Evolutionary conservation across 1,140 invertebrate species (phyloP).

Genomic region (Heliconius melpomene): DNA sequence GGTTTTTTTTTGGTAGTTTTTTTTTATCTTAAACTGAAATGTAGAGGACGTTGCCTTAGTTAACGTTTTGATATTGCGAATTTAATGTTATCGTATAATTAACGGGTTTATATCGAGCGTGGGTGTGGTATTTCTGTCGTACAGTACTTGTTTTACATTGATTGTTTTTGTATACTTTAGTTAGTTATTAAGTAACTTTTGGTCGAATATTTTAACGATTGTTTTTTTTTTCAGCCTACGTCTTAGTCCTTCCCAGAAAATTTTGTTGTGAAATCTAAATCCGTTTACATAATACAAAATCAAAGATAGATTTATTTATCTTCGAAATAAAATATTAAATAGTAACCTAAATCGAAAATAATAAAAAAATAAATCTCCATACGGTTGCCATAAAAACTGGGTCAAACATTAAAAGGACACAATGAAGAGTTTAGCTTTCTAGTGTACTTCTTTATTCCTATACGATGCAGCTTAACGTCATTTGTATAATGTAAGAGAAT

Average conservation of each 20-base stretch:
- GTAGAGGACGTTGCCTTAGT: slow-evolving; percentile 32
- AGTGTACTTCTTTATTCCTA: neutral
- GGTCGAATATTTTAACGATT: neutral
- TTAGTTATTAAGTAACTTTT: neutral
- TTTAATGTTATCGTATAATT: neutral
- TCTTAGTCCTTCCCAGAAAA: neutral
- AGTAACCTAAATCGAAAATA: neutral
- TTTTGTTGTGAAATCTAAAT: neutral
- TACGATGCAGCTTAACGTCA: neutral
- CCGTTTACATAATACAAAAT: neutral
- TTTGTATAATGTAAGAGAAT: no score
- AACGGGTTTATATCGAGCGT: neutral
- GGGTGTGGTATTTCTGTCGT: neutral
- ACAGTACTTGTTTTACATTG: neutral
- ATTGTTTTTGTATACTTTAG: neutral
- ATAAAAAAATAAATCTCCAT: neutral
- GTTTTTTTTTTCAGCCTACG: neutral
- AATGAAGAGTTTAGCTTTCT: neutral
- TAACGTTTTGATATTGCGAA: slow-evolving; percentile 17
- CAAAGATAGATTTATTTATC: neutral
- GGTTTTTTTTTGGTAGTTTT: slow-evolving; percentile 26
- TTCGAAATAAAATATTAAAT: neutral
- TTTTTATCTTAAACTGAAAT: slow-evolving; percentile 25
- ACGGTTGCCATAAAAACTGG: neutral
- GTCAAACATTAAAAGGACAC: neutral